Evolutionary conservation across 2,113 vertebrate genomes (phyloP).

Genomic region (Tichodroma muraria): DNA sequence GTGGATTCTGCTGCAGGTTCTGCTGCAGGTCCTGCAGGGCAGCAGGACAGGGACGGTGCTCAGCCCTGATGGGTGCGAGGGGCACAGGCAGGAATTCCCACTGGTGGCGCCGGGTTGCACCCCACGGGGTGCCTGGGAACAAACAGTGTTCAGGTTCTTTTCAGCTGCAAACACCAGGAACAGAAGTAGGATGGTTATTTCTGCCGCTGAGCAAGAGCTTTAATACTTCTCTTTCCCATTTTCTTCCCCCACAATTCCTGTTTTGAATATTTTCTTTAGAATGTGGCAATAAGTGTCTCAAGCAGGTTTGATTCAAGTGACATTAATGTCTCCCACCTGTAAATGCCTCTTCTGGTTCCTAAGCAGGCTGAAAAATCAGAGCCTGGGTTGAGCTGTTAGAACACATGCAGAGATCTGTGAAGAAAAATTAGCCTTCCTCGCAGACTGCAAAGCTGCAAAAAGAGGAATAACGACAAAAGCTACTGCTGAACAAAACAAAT

Average conservation of each 20-base stretch:
- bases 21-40: no score
- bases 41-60: no score
- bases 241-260: background rate
- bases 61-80: background rate
- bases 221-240: background rate
- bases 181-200: background rate
- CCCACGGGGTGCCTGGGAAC: background rate
- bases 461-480: background rate
- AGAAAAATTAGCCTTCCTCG: background rate
- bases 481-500: background rate
- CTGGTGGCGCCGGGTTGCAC: background rate
- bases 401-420: background rate
- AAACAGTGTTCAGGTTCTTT: background rate
- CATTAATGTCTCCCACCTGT: background rate
- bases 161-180: background rate
- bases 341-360: background rate
- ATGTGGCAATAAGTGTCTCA: background rate
- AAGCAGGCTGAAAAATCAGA: background rate
- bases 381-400: background rate
- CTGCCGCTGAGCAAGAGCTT: background rate
- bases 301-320: background rate
- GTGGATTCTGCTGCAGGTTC: no score
- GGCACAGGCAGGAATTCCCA: background rate
- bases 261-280: background rate
- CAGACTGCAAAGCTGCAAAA: background rate